Percentiles rank a stretch among this genome's conserved stretches.
These are phyloP conservation scores for Prorops nasuta DNA, from an alignment of 1,140 invertebrate genomes.

Conservation along the genomic window DNA sequence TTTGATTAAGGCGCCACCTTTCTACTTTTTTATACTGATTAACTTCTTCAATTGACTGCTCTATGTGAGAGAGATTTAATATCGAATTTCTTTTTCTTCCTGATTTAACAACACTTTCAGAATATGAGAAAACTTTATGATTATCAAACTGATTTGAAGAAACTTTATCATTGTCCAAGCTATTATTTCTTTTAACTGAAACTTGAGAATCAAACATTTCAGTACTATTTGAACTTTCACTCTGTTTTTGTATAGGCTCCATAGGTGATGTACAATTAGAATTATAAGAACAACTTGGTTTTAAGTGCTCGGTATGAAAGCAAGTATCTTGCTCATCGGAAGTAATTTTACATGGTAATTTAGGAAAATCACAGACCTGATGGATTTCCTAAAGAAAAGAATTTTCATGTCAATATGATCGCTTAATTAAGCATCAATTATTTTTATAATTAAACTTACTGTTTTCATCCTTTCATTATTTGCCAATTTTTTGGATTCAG, in stretches of 20 bases:
- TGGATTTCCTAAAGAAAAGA: conserved; percentile 10
- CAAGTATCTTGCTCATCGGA: conserved; percentile 6
- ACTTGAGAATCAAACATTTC: conserved; percentile 14
- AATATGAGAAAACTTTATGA: too few species aligned
- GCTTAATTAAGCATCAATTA: not conserved
- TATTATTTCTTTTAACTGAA: conserved; percentile 10
- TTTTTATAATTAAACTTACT: not conserved
- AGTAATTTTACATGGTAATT: not conserved
- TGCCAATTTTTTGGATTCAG: conserved; percentile 26
- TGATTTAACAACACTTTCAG: conserved; percentile 10
- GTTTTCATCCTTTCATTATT: not conserved
- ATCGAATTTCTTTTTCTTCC: conserved; percentile 5
- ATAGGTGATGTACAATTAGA: conserved; percentile 3
- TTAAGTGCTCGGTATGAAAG: conserved; percentile 7
- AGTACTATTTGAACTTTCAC: conserved; percentile 12
- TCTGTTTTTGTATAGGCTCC: conserved; percentile 2
- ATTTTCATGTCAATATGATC: not conserved
- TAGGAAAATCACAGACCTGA: conserved; percentile 8
- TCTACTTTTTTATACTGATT: too few species aligned
- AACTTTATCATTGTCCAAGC: conserved; percentile 3
- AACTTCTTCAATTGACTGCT: too few species aligned
- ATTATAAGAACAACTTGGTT: conserved; percentile 4
- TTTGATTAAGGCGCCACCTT: too few species aligned
- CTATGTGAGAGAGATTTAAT: too few species aligned
- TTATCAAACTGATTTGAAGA: conserved; percentile 7